Evolutionary conservation across 2,113 vertebrate species (phyloP), one percentile per base, ranked within the genome.

Genomic region (Trogon melanurus): DNA sequence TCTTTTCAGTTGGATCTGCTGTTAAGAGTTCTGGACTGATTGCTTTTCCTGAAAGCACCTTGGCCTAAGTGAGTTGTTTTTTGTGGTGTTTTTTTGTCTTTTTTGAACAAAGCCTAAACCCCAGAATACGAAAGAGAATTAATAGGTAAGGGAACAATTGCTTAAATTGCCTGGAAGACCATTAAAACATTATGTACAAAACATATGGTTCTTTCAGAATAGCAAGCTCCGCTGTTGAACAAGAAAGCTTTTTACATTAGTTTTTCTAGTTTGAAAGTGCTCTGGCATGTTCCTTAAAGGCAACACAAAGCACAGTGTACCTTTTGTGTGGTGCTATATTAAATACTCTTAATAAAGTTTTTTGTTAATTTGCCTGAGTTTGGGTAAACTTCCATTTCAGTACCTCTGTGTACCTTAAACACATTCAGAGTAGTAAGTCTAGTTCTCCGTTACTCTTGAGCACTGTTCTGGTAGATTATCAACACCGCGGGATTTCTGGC

Each of bases 281-380:
- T 96, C 25, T 74, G 19, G 69, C 67, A 74, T 86, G 82, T 94
- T 96, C 56, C 86, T 83, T 91, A 93, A 91, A 69, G 89, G 89
- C 90, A 96, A 67, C 74, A 93, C 41, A 83, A 94, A 93, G 51
- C 85, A 89, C 88, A 90, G 62, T 85, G 72, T 96, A 90, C 65
- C 56, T 94, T 94, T 85, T 92, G 85, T 95, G 91, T 96, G 96
- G 93, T 95, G 90, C 93, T 94, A 73, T 91, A 85, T 74, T 88
- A 69, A 88, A 95, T 86, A 95, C 27, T 93, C 41, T 45, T 53
- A 94, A 79, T 96, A 95, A 94, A 95, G 4, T 27, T 75, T 71
- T 90, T 90, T 80, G 79, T 94, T 96, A 85, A 85, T 94, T 91
- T 95, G 91, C 90, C 44, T 74, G 82, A 93, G 58, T 90, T 94